A percentile compares a stretch with the other conserved stretches of the same genome.
phyloP scores from a whole-genome alignment of 2,888 invertebrate species.

The Phyllotreta striolata region DNA sequence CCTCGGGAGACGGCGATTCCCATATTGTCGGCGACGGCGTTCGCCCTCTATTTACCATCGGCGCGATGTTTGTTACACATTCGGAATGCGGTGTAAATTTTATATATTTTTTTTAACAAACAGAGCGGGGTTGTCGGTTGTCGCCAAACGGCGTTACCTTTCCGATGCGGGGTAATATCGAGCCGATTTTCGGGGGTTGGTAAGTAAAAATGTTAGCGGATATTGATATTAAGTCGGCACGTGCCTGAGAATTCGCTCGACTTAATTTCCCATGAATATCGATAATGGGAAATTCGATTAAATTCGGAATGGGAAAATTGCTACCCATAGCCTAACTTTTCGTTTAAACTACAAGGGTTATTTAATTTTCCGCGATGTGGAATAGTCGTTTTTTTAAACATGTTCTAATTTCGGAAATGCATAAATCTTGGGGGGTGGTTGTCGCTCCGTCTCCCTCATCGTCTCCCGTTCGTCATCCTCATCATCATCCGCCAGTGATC shows the following conservation, averaged over 20 bases:
- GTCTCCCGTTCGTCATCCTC: too few species aligned
- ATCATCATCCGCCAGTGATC: constrained; percentile 13
- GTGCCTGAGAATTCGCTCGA: constrained; percentile 33
- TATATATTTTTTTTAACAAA: too few species aligned
- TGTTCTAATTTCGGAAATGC: too few species aligned
- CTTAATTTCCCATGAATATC: constrained; percentile 32
- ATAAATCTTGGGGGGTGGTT: too few species aligned
- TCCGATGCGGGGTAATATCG: constrained; percentile 4
- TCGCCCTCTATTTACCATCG: constrained; percentile 23
- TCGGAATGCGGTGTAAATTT: not conserved
- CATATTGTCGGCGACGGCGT: constrained; percentile 42
- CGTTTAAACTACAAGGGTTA: too few species aligned
- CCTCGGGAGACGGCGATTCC: constrained; percentile 50
- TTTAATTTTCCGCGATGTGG: too few species aligned
- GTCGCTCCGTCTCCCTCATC: too few species aligned
- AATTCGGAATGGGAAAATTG: constrained; percentile 16
- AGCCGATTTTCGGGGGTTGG: constrained; percentile 35
- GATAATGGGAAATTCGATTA: not conserved
- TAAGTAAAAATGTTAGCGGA: constrained; percentile 51
- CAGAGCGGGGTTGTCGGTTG: too few species aligned
- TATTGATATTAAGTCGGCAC: constrained; percentile 54
- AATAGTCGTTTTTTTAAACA: too few species aligned
- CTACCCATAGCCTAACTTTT: too few species aligned
- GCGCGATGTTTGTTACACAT: not conserved
- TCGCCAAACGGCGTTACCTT: constrained; percentile 29